phyloP scores from a whole-genome alignment of 2,888 invertebrate genomes.

The Augiades crinisus region DNA sequence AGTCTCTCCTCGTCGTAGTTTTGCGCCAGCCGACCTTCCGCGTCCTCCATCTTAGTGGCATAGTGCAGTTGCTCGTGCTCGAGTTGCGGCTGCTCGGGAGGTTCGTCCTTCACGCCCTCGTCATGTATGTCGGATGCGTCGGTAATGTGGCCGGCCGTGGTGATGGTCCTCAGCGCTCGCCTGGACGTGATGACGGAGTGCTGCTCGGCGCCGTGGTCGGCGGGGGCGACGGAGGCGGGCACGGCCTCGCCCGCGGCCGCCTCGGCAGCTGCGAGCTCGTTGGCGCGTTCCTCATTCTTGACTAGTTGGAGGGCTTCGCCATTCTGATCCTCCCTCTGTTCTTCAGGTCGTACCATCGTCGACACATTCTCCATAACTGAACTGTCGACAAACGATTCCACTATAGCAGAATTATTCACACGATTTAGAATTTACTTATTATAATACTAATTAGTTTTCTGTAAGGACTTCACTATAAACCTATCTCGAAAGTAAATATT shows the following conservation, averaged over 20 bases:
- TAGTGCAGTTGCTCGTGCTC: constrained; percentile 48
- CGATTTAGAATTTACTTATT: too few relatives aligned
- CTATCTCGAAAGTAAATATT: too few relatives aligned
- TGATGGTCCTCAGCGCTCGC: constrained; percentile 81
- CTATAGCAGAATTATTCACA: too few relatives aligned
- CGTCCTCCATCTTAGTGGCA: constrained; percentile 44
- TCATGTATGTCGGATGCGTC: constrained; percentile 49
- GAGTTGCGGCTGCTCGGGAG: constrained; percentile 51
- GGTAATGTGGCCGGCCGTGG: constrained; percentile 82
- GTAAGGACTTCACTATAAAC: too few relatives aligned
- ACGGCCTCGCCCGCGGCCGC: constrained; percentile 34
- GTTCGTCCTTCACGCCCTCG: constrained; percentile 67
- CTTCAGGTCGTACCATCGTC: constrained; percentile 43
- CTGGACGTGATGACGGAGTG: constrained; percentile 80
- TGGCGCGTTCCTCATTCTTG: constrained; percentile 57
- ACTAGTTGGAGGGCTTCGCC: constrained; percentile 67
- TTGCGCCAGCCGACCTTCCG: constrained; percentile 38
- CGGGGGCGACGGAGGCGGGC: constrained; percentile 22
- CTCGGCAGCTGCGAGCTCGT: constrained; percentile 29
- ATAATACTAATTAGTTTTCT: too few relatives aligned
- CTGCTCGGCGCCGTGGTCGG: constrained; percentile 42
- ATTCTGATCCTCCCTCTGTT: constrained; percentile 43
- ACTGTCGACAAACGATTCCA: constrained; percentile 28
- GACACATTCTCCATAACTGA: constrained; percentile 51
- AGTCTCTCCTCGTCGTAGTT: constrained; percentile 61